Base-by-base conservation (phyloP, 2,797 vertebrate genomes). In the Huso huso region DNA sequence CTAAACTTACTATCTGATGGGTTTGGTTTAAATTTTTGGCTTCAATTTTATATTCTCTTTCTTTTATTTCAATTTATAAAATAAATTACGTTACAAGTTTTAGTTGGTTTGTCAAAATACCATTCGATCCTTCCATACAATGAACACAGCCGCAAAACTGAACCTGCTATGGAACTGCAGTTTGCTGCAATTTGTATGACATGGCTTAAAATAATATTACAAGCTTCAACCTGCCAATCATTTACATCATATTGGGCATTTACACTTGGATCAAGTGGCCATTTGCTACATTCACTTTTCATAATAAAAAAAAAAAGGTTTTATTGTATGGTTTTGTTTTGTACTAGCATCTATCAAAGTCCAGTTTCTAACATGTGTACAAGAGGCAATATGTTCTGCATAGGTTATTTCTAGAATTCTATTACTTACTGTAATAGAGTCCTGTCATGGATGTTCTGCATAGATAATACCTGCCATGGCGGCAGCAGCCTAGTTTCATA, bases 351-450 rank as follows among this genome's bases (percentile, higher is more conserved):
- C 71, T 10, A 86, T 86, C 85, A 84, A 84, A 81, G 81, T 77
- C 76, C 70, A 48, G 70, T 81, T 79, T 73, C 73, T 86, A 83
- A 83, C 78, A 77, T 71, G 73, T 76, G 78, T 75, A 76, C 73
- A 77, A 81, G 76, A 84, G 72, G 77, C 82, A 84, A 79, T 86
- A 80, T 76, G 84, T 85, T 87, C 84, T 80, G 63, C 79, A 77
- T 50, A 84, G 76, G 79, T 83, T 86, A 81, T 81, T 87, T 82
- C 81, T 82, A 77, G 78, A 84, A 83, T 79, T 85, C 74, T 78
- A 77, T 87, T 84, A 81, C 80, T 85, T 83, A 77, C 73, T 76
- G 67, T 80, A 84, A 83, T 79, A 78, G 68, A 83, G 62, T 71
- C 67, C 72, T 79, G 76, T 81, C 77, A 76, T 75, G 79, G 77